phyloP scores from a whole-genome alignment of 1,140 invertebrate genomes.

The Aricia agestis region DNA sequence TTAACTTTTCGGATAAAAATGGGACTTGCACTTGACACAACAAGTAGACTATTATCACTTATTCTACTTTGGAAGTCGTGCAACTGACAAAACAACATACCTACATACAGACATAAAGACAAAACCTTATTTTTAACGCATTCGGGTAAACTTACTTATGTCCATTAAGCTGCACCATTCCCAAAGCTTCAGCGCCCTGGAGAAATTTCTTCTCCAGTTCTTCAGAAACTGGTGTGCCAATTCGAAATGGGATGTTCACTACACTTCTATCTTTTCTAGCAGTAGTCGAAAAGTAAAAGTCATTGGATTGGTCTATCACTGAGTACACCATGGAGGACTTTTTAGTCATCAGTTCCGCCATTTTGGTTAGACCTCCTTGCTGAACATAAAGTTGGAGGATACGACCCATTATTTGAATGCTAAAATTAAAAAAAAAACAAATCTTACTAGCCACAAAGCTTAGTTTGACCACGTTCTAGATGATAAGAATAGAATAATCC shows the following conservation, averaged over 20 bases:
- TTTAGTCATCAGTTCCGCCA: neutral
- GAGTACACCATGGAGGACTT: neutral
- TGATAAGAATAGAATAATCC: no score
- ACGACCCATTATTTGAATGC: slow-evolving; percentile 1
- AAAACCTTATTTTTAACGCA: no score
- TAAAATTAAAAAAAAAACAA: neutral
- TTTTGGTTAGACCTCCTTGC: neutral
- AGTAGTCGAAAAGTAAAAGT: neutral
- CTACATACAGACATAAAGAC: no score
- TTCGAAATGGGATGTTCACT: neutral
- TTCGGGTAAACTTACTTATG: neutral
- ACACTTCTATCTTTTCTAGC: neutral
- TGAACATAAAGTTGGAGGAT: neutral
- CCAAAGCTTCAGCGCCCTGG: neutral
- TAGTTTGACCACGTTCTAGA: no score
- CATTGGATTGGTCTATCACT: neutral
- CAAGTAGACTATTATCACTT: no score
- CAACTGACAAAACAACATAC: no score
- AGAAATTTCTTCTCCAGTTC: neutral
- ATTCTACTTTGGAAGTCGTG: no score
- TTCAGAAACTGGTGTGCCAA: neutral
- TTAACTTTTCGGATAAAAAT: no score
- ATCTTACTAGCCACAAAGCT: neutral
- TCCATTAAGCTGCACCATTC: neutral
- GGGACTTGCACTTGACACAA: no score